These are phyloP conservation scores for Melanotaenia parkinsoni DNA, from an alignment of 2,797 vertebrate species.

Conservation along the genomic window DNA sequence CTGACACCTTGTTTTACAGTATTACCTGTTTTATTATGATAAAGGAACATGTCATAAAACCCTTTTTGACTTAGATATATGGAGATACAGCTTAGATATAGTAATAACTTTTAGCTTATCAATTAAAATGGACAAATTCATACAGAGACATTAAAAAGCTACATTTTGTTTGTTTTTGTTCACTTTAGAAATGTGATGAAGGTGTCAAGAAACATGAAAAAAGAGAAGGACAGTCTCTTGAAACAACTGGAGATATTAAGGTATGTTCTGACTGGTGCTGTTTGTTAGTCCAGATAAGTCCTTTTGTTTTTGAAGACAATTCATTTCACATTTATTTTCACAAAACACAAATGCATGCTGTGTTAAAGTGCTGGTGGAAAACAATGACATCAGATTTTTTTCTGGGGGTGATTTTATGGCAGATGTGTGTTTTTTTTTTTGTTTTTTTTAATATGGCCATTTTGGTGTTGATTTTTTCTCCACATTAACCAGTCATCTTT, in stretches of 20 bases:
- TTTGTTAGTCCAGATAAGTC: neutral
- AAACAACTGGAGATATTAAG: constrained; percentile 94
- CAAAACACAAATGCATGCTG: neutral
- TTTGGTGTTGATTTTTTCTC: neutral
- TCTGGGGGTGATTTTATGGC: neutral
- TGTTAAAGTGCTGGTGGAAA: neutral
- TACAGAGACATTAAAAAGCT: neutral
- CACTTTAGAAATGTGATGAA: constrained; percentile 87
- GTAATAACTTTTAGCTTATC: neutral
- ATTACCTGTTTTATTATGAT: neutral
- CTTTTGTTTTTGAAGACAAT: neutral
- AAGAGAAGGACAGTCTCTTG: constrained; percentile 92
- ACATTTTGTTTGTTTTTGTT: constrained; percentile 1
- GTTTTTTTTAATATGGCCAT: neutral
- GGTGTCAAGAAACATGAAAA: constrained; percentile 96
- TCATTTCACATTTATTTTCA: neutral
- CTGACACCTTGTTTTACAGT: neutral
- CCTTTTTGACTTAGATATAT: neutral
- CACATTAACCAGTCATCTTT: neutral
- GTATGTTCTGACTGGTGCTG: constrained; percentile 67
- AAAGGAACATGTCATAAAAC: neutral
- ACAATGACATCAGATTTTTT: neutral
- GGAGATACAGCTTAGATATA: neutral
- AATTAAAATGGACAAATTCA: neutral
- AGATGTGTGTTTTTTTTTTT: neutral